A percentile compares a stretch with the other conserved stretches of the same genome.
Conservation (phyloP, 2,113 vertebrate species). For the Cervus canadensis region DNA sequence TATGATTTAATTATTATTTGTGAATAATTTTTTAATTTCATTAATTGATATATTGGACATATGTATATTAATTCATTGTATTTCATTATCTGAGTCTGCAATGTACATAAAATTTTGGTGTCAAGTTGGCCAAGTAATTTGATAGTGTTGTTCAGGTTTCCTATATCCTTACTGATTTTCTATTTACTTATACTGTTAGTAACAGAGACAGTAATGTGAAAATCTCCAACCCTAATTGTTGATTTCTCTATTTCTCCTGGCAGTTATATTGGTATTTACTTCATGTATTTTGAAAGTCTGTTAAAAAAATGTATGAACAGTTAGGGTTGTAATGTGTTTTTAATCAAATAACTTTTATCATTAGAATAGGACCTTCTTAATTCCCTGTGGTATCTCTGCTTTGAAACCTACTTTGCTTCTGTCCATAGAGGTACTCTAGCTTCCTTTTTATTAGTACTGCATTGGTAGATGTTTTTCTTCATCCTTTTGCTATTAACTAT, state of each 20-base stretch:
- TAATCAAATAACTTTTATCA: neutral
- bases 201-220: neutral
- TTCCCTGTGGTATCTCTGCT: neutral
- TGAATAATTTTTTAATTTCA: neutral
- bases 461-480: neutral
- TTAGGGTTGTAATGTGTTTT: neutral
- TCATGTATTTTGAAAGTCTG: neutral
- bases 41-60: neutral
- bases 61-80: neutral
- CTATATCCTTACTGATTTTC: neutral
- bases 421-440: neutral
- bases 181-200: neutral
- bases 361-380: neutral
- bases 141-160: neutral
- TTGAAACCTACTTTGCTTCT: neutral
- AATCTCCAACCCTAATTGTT: neutral
- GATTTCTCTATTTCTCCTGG: neutral
- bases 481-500: neutral
- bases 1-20: neutral
- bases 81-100: neutral
- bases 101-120: neutral
- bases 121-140: neutral
- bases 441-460: neutral
- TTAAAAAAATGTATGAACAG: neutral
- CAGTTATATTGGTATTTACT: neutral